A percentile compares a stretch with the other conserved stretches of the same genome.
Conservation (phyloP, 2,113 vertebrate species). For the human region GRCh38 chr2:82929501-82930000, state of each 20-base stretch:
- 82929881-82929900: not conserved
- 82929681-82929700: not conserved
- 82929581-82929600: not conserved
- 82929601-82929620: not conserved
- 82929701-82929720: not conserved
- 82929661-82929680: not conserved
- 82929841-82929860: not conserved
- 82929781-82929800: not conserved
- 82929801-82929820: not conserved
- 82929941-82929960: not conserved
- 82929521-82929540: not conserved
- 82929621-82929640: not conserved
- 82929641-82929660: not conserved
- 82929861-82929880: not conserved
- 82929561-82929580: not conserved
- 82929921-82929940: not conserved
- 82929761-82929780: not conserved
- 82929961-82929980: not conserved
- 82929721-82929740: not conserved
- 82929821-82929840: not conserved
- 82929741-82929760: not conserved
- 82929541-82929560: not conserved
- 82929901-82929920: not conserved
- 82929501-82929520: not conserved
- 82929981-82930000: not conserved